phyloP scores from a whole-genome alignment of 2,888 invertebrate genomes.

The Sicus ferrugineus region DNA sequence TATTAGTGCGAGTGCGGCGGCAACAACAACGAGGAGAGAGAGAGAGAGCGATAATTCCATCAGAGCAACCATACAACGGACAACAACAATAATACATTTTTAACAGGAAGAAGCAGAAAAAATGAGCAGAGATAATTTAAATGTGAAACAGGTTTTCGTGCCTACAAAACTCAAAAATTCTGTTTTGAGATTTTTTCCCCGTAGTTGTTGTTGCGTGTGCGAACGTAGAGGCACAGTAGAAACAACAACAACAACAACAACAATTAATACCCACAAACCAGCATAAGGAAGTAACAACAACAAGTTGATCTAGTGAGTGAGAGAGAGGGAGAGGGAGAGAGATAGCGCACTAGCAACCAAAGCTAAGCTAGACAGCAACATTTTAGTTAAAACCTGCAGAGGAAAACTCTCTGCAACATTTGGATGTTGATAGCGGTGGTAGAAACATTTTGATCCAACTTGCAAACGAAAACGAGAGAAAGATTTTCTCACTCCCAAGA shows the following conservation, averaged over 20 bases:
- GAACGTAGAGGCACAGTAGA: slow-evolving; percentile 26
- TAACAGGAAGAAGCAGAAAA: slow-evolving; percentile 46
- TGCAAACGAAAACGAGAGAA: too few relatives aligned
- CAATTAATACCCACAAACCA: too few relatives aligned
- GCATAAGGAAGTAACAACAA: too few relatives aligned
- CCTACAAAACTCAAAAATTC: slow-evolving; percentile 23
- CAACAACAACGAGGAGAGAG: slow-evolving; percentile 35
- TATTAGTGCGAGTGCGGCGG: slow-evolving; percentile 22
- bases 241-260: slow-evolving; percentile 37
- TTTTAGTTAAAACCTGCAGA: too few relatives aligned
- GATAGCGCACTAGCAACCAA: too few relatives aligned
- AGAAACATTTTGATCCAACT: too few relatives aligned
- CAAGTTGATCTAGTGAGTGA: too few relatives aligned
- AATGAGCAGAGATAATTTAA: slow-evolving; percentile 62
- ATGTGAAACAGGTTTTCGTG: slow-evolving; percentile 61
- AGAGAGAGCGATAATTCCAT: slow-evolving; percentile 25
- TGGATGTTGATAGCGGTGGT: too few relatives aligned
- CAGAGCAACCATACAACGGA: slow-evolving; percentile 36
- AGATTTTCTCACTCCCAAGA: too few relatives aligned
- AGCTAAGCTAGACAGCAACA: too few relatives aligned
- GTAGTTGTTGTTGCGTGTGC: slow-evolving; percentile 22
- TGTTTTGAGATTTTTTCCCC: slow-evolving; percentile 19
- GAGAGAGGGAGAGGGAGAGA: too few relatives aligned
- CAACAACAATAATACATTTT: slow-evolving; percentile 51
- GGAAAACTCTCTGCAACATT: too few relatives aligned